phyloP scores from a whole-genome alignment of 1,140 invertebrate species.

The Bemisia tabaci region DNA sequence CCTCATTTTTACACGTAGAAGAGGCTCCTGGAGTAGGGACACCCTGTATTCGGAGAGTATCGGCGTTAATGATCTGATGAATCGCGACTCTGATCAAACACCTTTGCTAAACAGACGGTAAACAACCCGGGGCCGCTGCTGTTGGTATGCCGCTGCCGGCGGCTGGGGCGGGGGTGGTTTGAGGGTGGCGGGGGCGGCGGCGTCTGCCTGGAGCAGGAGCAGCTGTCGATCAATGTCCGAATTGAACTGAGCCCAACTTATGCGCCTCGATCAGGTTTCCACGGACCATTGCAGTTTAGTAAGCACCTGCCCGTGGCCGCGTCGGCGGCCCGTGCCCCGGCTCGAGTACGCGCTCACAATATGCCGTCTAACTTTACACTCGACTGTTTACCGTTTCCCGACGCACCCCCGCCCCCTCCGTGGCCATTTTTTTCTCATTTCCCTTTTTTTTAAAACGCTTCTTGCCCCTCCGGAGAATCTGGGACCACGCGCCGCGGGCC shows the following conservation, averaged over 20 bases:
- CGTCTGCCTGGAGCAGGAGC: neutral
- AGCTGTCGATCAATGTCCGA: neutral
- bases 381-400: neutral
- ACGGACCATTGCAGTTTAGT: neutral
- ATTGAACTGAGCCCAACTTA: neutral
- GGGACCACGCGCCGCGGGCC: neutral
- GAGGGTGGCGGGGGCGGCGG: too few relatives aligned
- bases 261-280: neutral
- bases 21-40: too few relatives aligned
- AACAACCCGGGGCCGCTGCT: too few relatives aligned
- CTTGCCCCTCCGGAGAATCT: too few relatives aligned
- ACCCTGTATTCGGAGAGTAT: too few relatives aligned
- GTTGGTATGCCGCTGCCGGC: neutral
- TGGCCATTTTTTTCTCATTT: neutral
- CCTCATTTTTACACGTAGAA: too few relatives aligned
- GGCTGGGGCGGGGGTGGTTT: neutral
- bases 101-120: too few relatives aligned
- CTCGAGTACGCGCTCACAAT: neutral
- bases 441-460: too few relatives aligned
- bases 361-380: neutral
- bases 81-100: neutral
- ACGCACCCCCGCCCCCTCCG: neutral
- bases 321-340: too few relatives aligned
- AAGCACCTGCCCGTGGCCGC: neutral
- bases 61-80: neutral